A percentile compares a stretch with the other conserved stretches of the same genome.
Evolutionary conservation across 2,888 invertebrate genomes (phyloP).

Genomic region (Notodonta dromedarius): DNA sequence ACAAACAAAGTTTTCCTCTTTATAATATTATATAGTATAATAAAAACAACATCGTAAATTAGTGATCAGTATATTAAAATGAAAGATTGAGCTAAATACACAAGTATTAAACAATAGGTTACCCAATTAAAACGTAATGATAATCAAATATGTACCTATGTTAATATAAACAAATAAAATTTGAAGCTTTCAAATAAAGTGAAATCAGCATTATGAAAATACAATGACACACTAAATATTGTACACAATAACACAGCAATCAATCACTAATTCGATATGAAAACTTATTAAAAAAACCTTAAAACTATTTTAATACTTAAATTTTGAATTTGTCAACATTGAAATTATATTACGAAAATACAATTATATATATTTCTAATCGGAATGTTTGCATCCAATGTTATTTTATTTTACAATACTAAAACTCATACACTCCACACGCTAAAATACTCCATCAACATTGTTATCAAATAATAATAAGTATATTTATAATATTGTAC

Average conservation of each 20-base stretch:
- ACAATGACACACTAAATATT: conserved; percentile 46
- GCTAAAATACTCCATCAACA: conserved; percentile 33
- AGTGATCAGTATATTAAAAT: conserved; percentile 42
- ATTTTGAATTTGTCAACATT: conserved; percentile 41
- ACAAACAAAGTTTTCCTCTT: too few relatives aligned
- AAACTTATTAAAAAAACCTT: conserved; percentile 51
- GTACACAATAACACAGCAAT: conserved; percentile 67
- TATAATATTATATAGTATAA: too few relatives aligned
- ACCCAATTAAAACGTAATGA: conserved; percentile 28
- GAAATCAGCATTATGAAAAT: conserved; percentile 38
- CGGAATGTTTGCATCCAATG: conserved; percentile 55
- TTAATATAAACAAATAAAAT: conserved; percentile 20
- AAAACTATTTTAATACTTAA: conserved; percentile 39
- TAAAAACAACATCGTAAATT: conserved; percentile 19
- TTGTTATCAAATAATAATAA: conserved; percentile 33
- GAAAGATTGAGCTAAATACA: conserved; percentile 43
- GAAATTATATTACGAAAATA: conserved; percentile 29
- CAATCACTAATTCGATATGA: conserved; percentile 56
- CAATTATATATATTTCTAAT: conserved; percentile 36
- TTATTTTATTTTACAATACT: conserved; percentile 18
- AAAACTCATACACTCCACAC: conserved; percentile 11
- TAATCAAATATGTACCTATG: conserved; percentile 17
- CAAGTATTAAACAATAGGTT: conserved; percentile 20
- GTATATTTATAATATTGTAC: conserved; percentile 46
- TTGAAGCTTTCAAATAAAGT: conserved; percentile 24